phyloP scores from a whole-genome alignment of 30 jellyfish, hydroid and myxozoan genomes.

The Aurelia sp. region DNA sequence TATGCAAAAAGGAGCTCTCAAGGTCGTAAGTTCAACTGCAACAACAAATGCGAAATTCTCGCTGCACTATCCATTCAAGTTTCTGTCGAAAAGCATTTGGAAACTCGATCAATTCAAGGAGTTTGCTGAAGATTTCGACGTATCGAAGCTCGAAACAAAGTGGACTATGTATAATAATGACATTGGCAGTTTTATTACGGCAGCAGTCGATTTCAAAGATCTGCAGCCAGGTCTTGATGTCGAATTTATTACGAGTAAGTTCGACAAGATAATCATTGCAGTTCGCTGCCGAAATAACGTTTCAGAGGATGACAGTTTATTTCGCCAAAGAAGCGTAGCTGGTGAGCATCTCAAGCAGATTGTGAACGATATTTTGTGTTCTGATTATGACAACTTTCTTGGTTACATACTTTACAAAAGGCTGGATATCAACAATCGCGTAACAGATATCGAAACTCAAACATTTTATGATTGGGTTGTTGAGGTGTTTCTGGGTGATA shows the following conservation, averaged over 20 bases:
- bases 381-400: constrained; percentile 37
- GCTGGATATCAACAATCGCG: not conserved
- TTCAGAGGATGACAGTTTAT: constrained; percentile 7
- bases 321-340: constrained; percentile 1
- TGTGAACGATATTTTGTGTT: constrained; percentile 45
- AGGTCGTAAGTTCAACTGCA: constrained; percentile 27
- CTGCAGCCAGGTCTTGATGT: constrained; percentile 5
- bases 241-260: constrained; percentile 34
- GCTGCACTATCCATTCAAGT: not conserved
- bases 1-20: constrained; percentile 39
- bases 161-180: constrained; percentile 33
- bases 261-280: constrained; percentile 26
- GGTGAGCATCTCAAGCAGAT: constrained; percentile 32
- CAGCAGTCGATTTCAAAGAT: constrained; percentile 51
- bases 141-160: not conserved
- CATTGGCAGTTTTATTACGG: constrained; percentile 45
- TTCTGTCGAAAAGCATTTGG: constrained; percentile 41
- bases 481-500: constrained; percentile 15
- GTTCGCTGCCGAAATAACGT: constrained; percentile 15
- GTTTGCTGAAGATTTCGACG: constrained; percentile 2
- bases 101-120: constrained; percentile 10
- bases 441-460: not conserved
- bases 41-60: not conserved
- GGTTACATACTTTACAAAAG: constrained; percentile 51
- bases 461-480: constrained; percentile 42